Percentiles rank a stretch among this genome's conserved stretches.
Conservation (phyloP, 2,888 invertebrate species). For the Apodemia hepburni region DNA sequence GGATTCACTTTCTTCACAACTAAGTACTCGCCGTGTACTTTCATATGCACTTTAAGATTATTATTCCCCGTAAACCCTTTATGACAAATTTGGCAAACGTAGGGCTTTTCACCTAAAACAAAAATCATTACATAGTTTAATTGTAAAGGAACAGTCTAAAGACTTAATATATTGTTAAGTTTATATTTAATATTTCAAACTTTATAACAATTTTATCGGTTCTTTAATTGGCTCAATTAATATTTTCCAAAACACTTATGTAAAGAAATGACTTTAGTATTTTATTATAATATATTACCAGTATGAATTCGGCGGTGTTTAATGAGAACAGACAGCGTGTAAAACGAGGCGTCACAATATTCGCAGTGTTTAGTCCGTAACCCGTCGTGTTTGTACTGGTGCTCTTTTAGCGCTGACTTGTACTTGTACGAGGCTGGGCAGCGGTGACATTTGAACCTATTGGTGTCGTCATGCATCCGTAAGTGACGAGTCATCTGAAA, state of each 20-base stretch:
- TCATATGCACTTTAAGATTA: slow-evolving; percentile 51
- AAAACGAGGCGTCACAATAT: slow-evolving; percentile 61
- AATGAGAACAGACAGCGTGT: slow-evolving; percentile 49
- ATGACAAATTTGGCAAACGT: slow-evolving; percentile 46
- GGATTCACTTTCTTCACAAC: slow-evolving; percentile 32
- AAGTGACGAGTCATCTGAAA: slow-evolving; percentile 46
- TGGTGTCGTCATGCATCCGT: slow-evolving; percentile 38
- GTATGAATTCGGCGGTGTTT: slow-evolving; percentile 69
- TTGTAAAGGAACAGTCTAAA: neutral
- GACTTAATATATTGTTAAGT: too few relatives aligned
- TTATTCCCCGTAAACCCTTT: slow-evolving; percentile 47
- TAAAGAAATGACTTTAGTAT: too few relatives aligned
- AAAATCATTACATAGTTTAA: neutral
- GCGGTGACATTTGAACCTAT: slow-evolving; percentile 43
- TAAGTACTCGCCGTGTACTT: slow-evolving; percentile 61
- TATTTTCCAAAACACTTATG: too few relatives aligned
- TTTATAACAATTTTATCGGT: too few relatives aligned
- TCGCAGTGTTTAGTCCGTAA: slow-evolving; percentile 56
- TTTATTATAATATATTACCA: slow-evolving; percentile 42
- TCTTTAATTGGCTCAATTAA: too few relatives aligned
- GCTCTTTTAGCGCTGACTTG: slow-evolving; percentile 36
- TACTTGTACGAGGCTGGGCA: slow-evolving; percentile 50
- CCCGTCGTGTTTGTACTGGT: slow-evolving; percentile 58
- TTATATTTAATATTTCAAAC: too few relatives aligned
- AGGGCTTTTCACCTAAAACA: slow-evolving; percentile 44